These are phyloP conservation scores for Dipus sagitta DNA, from an alignment of 2,797 vertebrate species.

Conservation along the genomic window DNA sequence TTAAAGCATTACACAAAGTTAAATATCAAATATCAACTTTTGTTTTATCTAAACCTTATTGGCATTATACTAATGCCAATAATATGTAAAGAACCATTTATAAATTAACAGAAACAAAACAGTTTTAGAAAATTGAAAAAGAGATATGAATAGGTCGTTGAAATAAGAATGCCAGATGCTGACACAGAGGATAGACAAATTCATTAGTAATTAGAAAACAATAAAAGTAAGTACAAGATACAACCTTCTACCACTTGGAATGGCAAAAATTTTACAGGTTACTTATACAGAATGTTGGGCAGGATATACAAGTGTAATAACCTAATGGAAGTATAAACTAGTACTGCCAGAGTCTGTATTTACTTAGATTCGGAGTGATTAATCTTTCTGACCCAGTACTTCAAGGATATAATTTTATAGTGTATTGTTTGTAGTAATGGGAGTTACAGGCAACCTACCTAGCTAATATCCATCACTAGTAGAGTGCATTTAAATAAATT, in stretches of 20 bases:
- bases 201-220: background rate
- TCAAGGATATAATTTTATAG: background rate
- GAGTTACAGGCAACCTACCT: background rate
- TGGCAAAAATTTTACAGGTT: background rate
- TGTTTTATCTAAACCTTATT: conserved; percentile 35
- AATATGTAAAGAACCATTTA: background rate
- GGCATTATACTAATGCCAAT: background rate
- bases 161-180: background rate
- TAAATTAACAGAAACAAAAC: background rate
- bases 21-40: conserved; percentile 16
- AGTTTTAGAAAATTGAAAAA: conserved; percentile 41
- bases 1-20: background rate
- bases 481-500: background rate
- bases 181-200: background rate
- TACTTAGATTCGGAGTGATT: background rate
- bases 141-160: background rate
- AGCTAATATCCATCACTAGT: background rate
- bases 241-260: background rate
- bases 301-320: background rate
- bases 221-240: background rate
- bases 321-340: background rate
- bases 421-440: background rate
- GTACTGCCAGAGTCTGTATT: background rate
- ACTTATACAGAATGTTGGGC: background rate
- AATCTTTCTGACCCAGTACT: background rate